These are phyloP conservation scores for Notospermus geniculatus DNA, from an alignment of 1,140 invertebrate species.

Conservation along the genomic window DNA sequence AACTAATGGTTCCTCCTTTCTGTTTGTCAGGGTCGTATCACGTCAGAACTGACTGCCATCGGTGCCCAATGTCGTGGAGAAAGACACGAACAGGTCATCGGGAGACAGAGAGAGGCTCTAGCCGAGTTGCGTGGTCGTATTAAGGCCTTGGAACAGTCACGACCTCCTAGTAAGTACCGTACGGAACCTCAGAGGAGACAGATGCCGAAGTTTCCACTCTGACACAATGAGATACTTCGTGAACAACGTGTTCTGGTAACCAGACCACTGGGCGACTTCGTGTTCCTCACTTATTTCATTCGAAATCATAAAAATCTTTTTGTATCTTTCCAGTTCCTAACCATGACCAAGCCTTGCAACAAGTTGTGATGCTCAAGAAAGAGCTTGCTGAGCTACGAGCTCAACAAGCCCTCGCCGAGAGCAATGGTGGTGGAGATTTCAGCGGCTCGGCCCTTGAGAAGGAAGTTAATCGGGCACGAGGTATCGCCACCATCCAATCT, in stretches of 20 bases:
- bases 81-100: conserved; percentile 53
- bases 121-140: conserved; percentile 48
- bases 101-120: conserved; percentile 52
- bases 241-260: too few species aligned
- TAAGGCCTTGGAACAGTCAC: conserved; percentile 45
- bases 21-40: conserved; percentile 24
- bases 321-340: conserved; percentile 38
- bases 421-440: conserved; percentile 25
- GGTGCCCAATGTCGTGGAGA: conserved; percentile 55
- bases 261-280: too few species aligned
- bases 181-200: too few species aligned
- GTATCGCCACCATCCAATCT: conserved; percentile 31
- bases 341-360: conserved; percentile 50
- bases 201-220: too few species aligned
- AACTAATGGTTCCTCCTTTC: too few species aligned
- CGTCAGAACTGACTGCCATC: conserved; percentile 48
- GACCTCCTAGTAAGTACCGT: conserved; percentile 44
- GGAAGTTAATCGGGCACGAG: conserved; percentile 38
- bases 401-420: conserved; percentile 43
- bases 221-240: too few species aligned
- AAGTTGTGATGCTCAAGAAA: conserved; percentile 52
- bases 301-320: too few species aligned
- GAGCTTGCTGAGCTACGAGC: conserved; percentile 53
- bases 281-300: too few species aligned
- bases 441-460: conserved; percentile 36